These are phyloP conservation scores for Ptilorrhoa leucosticta DNA, from an alignment of 2,113 vertebrate species.

Conservation along the genomic window DNA sequence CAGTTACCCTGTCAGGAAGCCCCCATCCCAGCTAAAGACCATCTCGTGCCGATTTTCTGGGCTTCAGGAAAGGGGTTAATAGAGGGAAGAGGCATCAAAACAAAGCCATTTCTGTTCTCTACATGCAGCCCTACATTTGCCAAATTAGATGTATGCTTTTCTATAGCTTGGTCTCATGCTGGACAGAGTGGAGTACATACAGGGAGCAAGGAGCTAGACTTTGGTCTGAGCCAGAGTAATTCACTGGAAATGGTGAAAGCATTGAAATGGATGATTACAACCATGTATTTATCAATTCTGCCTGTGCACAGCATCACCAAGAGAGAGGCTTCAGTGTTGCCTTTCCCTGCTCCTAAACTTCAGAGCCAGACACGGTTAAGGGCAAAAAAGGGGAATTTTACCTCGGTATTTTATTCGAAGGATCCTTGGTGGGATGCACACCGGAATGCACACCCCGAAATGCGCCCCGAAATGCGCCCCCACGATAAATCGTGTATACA, in stretches of 20 bases:
- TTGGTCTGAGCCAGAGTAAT: neutral
- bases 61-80: fast-evolving
- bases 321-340: neutral
- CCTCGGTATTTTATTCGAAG: no score
- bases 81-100: neutral
- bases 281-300: neutral
- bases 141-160: neutral
- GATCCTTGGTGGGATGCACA: no score
- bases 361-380: no score
- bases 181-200: neutral
- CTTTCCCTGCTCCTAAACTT: no score
- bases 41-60: neutral
- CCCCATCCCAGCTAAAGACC: neutral
- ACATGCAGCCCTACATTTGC: neutral
- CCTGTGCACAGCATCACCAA: neutral
- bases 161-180: neutral
- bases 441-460: no score
- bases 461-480: no score
- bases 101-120: neutral
- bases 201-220: fast-evolving
- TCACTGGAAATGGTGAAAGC: neutral
- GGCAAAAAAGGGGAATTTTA: no score
- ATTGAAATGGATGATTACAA: neutral
- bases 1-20: fast-evolving
- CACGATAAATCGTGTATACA: no score